Evolutionary conservation across 2,888 invertebrate species (phyloP).

Genomic region (Melanostoma scalare): DNA sequence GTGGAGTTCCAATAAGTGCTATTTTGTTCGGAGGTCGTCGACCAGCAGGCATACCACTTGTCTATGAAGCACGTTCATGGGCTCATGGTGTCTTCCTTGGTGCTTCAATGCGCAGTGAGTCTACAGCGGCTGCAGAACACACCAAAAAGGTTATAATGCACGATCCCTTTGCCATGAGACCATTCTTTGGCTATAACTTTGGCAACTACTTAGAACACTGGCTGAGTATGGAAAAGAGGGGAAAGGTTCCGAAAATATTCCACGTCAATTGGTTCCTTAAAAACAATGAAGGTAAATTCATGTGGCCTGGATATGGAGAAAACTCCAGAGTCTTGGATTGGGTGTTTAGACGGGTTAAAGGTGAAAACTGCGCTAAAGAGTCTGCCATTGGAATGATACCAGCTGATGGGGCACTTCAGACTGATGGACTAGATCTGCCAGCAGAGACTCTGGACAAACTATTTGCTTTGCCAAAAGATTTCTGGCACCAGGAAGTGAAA

Average conservation of each 20-base stretch:
- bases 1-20: slow-evolving; percentile 97
- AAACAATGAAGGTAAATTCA: slow-evolving; percentile 90
- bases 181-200: slow-evolving; percentile 99
- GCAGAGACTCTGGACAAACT: slow-evolving; percentile 89
- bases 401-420: slow-evolving; percentile 85
- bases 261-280: slow-evolving; percentile 99
- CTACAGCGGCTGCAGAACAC: slow-evolving; percentile 99
- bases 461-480: slow-evolving; percentile 93
- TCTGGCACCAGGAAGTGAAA: slow-evolving; percentile 93
- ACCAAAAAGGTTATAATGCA: slow-evolving; percentile 96
- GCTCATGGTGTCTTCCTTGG: slow-evolving; percentile 98
- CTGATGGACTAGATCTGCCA: slow-evolving; percentile 86
- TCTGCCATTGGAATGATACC: slow-evolving; percentile 91
- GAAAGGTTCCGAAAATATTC: slow-evolving; percentile 94
- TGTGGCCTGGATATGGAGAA: slow-evolving; percentile 99
- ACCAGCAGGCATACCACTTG: slow-evolving; percentile 95
- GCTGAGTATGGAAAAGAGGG: slow-evolving; percentile 90
- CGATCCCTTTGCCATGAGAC: slow-evolving; percentile 99
- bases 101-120: slow-evolving; percentile 96
- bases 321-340: slow-evolving; percentile 98
- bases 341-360: slow-evolving; percentile 93
- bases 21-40: slow-evolving; percentile 98
- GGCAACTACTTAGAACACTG: slow-evolving; percentile 97
- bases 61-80: slow-evolving; percentile 96
- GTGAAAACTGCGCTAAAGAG: slow-evolving; percentile 87